Conservation (phyloP, 2,113 vertebrate species). For the Bolborhynchus lineola region DNA sequence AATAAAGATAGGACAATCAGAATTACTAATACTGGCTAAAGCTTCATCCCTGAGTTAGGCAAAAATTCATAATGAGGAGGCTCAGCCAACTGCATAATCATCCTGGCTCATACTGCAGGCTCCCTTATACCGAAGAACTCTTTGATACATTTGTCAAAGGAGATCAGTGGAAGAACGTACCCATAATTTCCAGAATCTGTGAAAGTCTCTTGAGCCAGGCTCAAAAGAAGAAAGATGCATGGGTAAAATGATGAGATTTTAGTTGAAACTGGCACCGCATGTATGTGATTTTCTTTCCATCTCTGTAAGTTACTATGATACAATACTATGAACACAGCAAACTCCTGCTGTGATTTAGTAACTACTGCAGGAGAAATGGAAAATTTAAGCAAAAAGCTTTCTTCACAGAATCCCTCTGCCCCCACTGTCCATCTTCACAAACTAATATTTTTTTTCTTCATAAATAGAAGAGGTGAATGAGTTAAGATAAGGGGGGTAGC, state of each 20-base stretch:
- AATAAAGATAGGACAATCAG: background rate
- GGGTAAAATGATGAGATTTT: background rate
- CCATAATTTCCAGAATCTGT: background rate
- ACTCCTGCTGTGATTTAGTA: slow-evolving; percentile 33
- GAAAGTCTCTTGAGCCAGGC: background rate
- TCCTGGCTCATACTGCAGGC: background rate
- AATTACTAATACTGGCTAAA: background rate
- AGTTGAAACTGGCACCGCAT: background rate
- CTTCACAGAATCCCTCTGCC: background rate
- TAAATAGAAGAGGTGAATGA: background rate
- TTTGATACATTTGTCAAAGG: background rate
- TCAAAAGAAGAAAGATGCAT: background rate
- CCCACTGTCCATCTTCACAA: background rate
- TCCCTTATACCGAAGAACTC: background rate
- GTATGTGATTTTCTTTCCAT: background rate
- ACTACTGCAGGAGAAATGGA: slow-evolving; percentile 30
- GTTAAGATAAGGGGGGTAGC: background rate
- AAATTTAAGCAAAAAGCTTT: slow-evolving; percentile 13
- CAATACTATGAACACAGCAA: background rate
- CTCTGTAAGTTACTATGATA: background rate
- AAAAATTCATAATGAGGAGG: background rate
- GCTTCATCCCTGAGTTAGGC: background rate
- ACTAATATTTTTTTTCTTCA: background rate
- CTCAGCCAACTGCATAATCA: background rate
- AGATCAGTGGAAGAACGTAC: background rate